Base-by-base conservation (phyloP, 2,888 invertebrate genomes). In the Eulithis prunata region DNA sequence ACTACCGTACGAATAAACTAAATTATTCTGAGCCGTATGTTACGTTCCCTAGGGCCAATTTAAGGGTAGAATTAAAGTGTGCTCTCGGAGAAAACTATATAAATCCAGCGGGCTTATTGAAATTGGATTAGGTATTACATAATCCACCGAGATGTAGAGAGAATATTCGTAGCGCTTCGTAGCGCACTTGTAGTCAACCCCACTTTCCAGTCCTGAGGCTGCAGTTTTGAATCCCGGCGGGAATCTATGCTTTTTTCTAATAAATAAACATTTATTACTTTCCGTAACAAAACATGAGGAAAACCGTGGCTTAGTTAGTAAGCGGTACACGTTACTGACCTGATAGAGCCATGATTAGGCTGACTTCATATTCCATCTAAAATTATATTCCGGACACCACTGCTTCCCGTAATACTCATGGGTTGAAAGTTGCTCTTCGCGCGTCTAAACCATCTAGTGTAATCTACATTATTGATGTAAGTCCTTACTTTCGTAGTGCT, bases 141-240 rank as follows among this genome's bases (percentile, higher is more conserved):
- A 45, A n/a, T 12, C 55, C 13, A 43, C 45, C 13, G 13, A 45
- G 47, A 11, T 32, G 56, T 57, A 52, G 45, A 21, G 57, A 46
- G 69, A 57, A 65, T 56, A 60, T 52, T 58, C 64, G 66, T 64
- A 69, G 69, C 60, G 5, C 5, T 47, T 14, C 10, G 7, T 7
- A 47, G 21, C 10, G n/a, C 8, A 46, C 13, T 46, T 4, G 5
- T 46, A 13, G n/a, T 13, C 46, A 13, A 13, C 41, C 8, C 10
- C 8, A 8, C 11, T 8, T 41, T 8, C 41, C 8, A 10, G 8
- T 41, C 41, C 41, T 41, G 8, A 41, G 11, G 41, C 8, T 41
- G 41, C 8, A 11, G 41, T 3, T 41, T 41, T 8, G 8, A 41
- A 41, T 8, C 10, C 41, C 32, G 6, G 1, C 32, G 32, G 32